Evolutionary conservation across 2,797 vertebrate genomes (phyloP).

Genomic region (Percopsis omiscomaycus): DNA sequence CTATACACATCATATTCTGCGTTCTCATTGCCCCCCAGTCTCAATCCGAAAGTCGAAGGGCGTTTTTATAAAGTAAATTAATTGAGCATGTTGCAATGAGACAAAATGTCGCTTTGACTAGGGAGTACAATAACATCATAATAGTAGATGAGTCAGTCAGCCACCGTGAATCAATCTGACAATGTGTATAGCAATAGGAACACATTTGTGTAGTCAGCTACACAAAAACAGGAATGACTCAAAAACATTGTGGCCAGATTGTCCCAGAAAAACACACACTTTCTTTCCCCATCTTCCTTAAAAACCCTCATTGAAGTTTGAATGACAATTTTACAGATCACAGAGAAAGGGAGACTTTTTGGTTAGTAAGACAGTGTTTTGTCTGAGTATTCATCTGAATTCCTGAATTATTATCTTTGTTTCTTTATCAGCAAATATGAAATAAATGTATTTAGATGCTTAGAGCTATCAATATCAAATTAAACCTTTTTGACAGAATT

Average conservation of each 20-base stretch:
- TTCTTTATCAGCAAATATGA: neutral
- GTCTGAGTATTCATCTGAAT: neutral
- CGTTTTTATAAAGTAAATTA: slow-evolving; percentile 15
- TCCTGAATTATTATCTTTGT: neutral
- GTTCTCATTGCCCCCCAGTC: no score
- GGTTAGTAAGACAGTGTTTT: no score
- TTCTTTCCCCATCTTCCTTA: neutral
- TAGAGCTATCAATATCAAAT: neutral
- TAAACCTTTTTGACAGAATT: neutral
- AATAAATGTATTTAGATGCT: neutral
- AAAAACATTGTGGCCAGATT: slow-evolving; percentile 35
- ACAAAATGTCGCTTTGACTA: slow-evolving; percentile 3
- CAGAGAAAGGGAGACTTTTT: no score
- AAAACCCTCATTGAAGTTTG: no score
- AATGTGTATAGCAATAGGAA: slow-evolving; percentile 26
- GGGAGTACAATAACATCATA: slow-evolving; percentile 22
- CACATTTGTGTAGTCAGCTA: slow-evolving; percentile 32
- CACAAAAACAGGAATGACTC: slow-evolving; percentile 42
- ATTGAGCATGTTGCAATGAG: slow-evolving; percentile 9
- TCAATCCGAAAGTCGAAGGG: neutral
- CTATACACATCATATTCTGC: no score
- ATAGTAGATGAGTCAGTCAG: slow-evolving; percentile 36
- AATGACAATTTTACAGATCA: no score
- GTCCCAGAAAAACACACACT: neutral
- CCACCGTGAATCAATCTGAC: slow-evolving; percentile 46